Base-by-base conservation (phyloP, 2,797 vertebrate species). In the Neosilurus mollespiculum region DNA sequence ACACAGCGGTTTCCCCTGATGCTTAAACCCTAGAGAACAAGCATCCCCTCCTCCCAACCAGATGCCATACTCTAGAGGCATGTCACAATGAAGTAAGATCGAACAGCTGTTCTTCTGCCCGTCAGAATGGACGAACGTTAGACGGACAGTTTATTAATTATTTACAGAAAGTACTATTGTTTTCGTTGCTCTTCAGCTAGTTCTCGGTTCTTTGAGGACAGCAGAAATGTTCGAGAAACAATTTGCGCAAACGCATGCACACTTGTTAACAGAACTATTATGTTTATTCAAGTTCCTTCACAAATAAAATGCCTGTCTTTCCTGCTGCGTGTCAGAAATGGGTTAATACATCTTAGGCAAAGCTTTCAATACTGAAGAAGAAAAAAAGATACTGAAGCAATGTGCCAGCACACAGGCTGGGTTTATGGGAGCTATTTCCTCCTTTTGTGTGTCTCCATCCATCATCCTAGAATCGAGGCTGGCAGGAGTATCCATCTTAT, bases 31-130 rank as follows among this genome's bases (percentile, higher is more conserved):
- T 85, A 81, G 86, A 92, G 93, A 91, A 93, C 82, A 77, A 87
- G 86, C 78, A 86, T 88, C 88, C 58, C 72, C 89, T 88, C 87
- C 86, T 87, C 87, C 89, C 84, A 92, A 92, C 91, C 95, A 95
- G 95, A 95, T 95, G 94, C 92, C 92, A 92, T 91, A 91, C 93
- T 94, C 93, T 90, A 92, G 95, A 95, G 93, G 92, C 93, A 86
- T 82, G 65, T 78, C 77, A 30, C 83, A 80, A 72, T 24, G 71
- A 83, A 72, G 82, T 90, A 92, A 92, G 93, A 92, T 90, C 87
- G 89, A 92, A 86, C 95, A 95, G 93, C 92, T 95, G 94, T 94
- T 95, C 93, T 87, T 87, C 88, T 93, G 93, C 78, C 91, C 92
- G 92, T 92, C 93, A 92, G 94, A 92, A 93, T 91, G 92, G 91